These are phyloP conservation scores for Otis tarda DNA, from an alignment of 2,113 vertebrate genomes.

Conservation along the genomic window DNA sequence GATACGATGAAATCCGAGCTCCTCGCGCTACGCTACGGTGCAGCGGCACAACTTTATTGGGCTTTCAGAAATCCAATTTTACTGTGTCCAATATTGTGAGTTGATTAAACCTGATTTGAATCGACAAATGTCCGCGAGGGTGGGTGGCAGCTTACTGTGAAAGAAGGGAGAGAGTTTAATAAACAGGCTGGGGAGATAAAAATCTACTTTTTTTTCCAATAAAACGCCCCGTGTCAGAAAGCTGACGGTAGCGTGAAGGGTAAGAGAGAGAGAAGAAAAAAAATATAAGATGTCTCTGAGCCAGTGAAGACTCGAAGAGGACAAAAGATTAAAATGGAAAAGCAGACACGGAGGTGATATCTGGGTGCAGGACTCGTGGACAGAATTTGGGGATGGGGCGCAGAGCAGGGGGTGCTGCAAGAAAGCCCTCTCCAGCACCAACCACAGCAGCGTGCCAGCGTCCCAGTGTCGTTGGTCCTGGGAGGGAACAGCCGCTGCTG, in stretches of 20 bases:
- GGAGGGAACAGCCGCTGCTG: not conserved
- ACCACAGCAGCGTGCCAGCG: not conserved
- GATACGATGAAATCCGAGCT: constrained; percentile 29
- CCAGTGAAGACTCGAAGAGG: not conserved
- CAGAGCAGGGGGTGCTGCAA: not conserved
- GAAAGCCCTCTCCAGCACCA: not conserved
- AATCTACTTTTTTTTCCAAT: constrained; percentile 56
- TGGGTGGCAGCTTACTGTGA: not conserved
- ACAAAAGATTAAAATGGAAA: not conserved
- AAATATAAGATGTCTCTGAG: not conserved
- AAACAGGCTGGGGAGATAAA: constrained; percentile 62
- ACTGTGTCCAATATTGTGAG: constrained; percentile 38
- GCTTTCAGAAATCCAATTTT: constrained; percentile 62
- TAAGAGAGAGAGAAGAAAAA: not conserved
- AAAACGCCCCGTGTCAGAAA: not conserved
- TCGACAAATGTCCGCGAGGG: not conserved
- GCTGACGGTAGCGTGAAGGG: not conserved
- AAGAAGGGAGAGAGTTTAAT: constrained; percentile 47
- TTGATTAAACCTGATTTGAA: constrained; percentile 69
- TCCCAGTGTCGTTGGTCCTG: not conserved
- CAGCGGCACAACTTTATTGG: constrained; percentile 38
- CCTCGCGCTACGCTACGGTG: not conserved
- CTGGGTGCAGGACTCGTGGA: not conserved
- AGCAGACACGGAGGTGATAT: not conserved
- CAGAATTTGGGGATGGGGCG: not conserved